Evolutionary conservation across 2,113 vertebrate genomes (phyloP), one percentile per base, ranked within the genome.

Genomic region (Amblyopsis rosae): DNA sequence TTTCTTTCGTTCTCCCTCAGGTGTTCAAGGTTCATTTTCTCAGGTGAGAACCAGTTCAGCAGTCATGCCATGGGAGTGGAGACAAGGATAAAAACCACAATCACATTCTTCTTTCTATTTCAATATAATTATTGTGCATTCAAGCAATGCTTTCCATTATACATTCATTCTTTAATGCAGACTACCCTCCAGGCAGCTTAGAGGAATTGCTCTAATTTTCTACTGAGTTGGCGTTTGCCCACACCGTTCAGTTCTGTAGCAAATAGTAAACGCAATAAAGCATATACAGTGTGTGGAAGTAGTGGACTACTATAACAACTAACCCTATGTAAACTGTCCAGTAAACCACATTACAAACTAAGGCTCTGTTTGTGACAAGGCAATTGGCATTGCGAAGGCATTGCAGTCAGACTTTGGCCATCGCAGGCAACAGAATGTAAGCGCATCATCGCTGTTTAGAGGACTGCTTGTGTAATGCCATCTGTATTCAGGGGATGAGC

Each of bases 401-500:
- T 51, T 55, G 73, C 32, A 69, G 80, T 77, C 62, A 66, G 75
- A 83, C 10, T 32, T 75, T 54, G 79, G 73, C 73, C 84, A 51
- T 80, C 76, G 64, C 82, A 89, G 77, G 84, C 85, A 76, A 56
- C 76, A 79, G 84, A 88, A 81, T 81, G 86, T 86, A 79, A 84
- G 48, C 62, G 67, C 59, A 70, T 75, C 75, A 75, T 81, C 61
- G 78, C 66, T 75, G 63, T 79, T 91, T 85, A 90, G 88, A 87
- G 84, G 83, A 88, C 82, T 87, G 88, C 72, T 87, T 86, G 76
- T 86, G 82, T 84, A 87, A 81, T 72, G 75, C 84, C 83, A 89
- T 88, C 87, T 89, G 90, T 91, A 90, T 91, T 87, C 90, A 89
- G 56, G 84, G 82, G 85, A 88, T 86, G 82, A 90, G 86, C 81